A percentile compares a stretch with the other conserved stretches of the same genome.
These are phyloP conservation scores for Triplophysa bombifrons DNA, from an alignment of 2,797 vertebrate species.

Conservation along the genomic window DNA sequence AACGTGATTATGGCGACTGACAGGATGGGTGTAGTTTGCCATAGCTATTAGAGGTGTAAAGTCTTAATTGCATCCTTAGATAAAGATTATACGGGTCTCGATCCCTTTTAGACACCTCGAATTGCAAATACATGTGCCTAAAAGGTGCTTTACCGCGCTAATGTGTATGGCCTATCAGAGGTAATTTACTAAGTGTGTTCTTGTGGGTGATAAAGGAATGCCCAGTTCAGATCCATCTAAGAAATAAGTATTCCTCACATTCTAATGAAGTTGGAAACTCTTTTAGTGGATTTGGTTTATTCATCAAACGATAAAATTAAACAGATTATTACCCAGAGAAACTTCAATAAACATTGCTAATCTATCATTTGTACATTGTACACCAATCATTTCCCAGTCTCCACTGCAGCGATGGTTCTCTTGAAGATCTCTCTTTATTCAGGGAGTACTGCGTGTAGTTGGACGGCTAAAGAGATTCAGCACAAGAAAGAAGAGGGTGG, in stretches of 20 bases:
- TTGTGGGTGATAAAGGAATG: constrained; percentile 3
- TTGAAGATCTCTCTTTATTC: constrained; percentile 1
- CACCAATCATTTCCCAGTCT: constrained; percentile 8
- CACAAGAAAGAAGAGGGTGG: constrained; percentile 17
- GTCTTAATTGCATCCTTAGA: constrained; percentile 84
- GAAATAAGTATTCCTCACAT: neutral
- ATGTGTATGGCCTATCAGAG: constrained; percentile 55
- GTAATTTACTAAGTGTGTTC: constrained; percentile 38
- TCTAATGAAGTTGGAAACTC: neutral
- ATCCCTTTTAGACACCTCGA: constrained; percentile 77
- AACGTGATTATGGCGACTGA: constrained; percentile 61
- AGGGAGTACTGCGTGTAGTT: constrained; percentile 32
- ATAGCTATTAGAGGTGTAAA: constrained; percentile 77
- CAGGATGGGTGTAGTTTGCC: constrained; percentile 68
- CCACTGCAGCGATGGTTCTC: constrained; percentile 5
- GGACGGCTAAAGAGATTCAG: constrained; percentile 16
- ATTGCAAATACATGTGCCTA: constrained; percentile 77
- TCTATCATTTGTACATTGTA: constrained; percentile 6
- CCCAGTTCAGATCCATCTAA: neutral
- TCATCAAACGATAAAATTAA: neutral
- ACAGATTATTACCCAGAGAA: neutral
- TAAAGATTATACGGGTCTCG: constrained; percentile 78
- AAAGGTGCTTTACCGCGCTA: constrained; percentile 54
- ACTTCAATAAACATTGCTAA: neutral
- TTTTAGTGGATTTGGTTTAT: neutral